A percentile compares a stretch with the other conserved stretches of the same genome.
phyloP scores from a whole-genome alignment of 2,113 vertebrate genomes.

The Sinosuthora webbiana region DNA sequence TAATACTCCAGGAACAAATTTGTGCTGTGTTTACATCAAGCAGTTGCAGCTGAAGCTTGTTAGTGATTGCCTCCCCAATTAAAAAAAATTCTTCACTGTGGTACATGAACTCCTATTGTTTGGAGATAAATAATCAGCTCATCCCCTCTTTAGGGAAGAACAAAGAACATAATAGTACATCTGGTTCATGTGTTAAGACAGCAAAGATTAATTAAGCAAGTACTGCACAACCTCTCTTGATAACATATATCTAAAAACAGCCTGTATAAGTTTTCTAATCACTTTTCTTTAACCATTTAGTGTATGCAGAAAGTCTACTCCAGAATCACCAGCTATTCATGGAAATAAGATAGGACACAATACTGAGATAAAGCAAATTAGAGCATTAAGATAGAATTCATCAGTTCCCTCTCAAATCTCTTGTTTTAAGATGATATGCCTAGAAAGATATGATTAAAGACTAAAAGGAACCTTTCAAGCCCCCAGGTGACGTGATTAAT shows the following conservation, averaged over 20 bases:
- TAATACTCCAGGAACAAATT: slow-evolving; percentile 68
- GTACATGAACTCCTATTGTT: slow-evolving; percentile 75
- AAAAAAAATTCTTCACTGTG: slow-evolving; percentile 58
- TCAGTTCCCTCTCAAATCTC: background rate
- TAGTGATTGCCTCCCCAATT: slow-evolving; percentile 72
- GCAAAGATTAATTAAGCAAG: slow-evolving; percentile 71
- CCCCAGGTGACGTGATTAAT: background rate
- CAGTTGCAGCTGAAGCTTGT: slow-evolving; percentile 78
- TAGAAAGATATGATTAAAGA: background rate
- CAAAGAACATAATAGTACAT: slow-evolving; percentile 74
- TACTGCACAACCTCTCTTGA: slow-evolving; percentile 51
- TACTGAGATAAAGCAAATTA: background rate
- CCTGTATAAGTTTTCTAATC: slow-evolving; percentile 22
- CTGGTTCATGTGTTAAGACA: slow-evolving; percentile 70
- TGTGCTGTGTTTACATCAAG: slow-evolving; percentile 70
- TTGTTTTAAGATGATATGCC: background rate
- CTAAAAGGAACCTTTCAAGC: background rate
- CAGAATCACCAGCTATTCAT: background rate
- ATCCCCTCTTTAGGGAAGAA: slow-evolving; percentile 68
- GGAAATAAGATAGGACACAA: background rate
- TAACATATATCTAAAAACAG: slow-evolving; percentile 42
- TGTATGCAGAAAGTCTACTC: background rate
- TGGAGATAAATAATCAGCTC: slow-evolving; percentile 73
- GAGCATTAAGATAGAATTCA: background rate
- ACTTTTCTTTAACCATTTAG: slow-evolving; percentile 25